Evolutionary conservation across 2,113 vertebrate genomes (phyloP).

Genomic region (Megalops atlanticus): DNA sequence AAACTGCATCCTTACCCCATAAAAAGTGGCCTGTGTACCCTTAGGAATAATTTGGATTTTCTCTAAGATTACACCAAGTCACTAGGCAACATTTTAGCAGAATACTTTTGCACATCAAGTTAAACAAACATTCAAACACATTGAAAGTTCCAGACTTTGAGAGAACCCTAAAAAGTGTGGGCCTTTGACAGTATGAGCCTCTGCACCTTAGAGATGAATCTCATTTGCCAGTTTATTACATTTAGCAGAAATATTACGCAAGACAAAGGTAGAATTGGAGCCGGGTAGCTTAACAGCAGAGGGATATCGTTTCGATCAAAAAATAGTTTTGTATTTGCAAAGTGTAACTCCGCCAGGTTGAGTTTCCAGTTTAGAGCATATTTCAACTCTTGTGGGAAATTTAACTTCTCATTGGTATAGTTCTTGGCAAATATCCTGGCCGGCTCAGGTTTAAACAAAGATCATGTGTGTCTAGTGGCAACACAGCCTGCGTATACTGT

Average conservation of each 20-base stretch:
- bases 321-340: background rate
- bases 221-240: background rate
- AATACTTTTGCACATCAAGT: background rate
- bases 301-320: background rate
- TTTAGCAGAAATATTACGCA: background rate
- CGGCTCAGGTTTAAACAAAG: conserved; percentile 15
- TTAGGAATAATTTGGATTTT: conserved; percentile 24
- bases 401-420: conserved; percentile 14
- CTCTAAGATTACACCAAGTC: background rate
- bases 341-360: conserved; percentile 8
- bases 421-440: conserved; percentile 12
- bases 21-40: conserved; percentile 58
- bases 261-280: background rate
- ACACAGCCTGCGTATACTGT: background rate
- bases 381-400: conserved; percentile 16
- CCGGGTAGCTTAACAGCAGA: background rate
- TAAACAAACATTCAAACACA: background rate
- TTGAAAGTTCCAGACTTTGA: background rate
- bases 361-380: conserved; percentile 20
- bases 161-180: background rate
- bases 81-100: background rate
- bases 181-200: background rate
- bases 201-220: background rate
- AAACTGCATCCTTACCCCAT: conserved; percentile 29
- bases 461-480: background rate